Evolutionary conservation across 1,140 invertebrate species (phyloP).

Genomic region (Microplitis demolitor): DNA sequence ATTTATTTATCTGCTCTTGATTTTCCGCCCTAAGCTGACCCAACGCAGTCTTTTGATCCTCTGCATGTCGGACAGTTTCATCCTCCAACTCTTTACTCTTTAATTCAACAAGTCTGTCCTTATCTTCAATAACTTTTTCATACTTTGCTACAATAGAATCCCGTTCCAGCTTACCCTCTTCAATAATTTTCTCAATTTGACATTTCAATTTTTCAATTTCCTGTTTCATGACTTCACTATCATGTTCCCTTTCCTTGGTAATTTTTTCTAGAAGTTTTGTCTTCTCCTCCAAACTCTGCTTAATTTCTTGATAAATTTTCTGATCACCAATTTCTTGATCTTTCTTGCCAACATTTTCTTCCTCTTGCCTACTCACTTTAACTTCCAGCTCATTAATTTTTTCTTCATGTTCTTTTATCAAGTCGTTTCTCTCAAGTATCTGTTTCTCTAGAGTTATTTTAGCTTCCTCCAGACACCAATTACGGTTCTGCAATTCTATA

Average conservation of each 20-base stretch:
- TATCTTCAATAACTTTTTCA: conserved; percentile 45
- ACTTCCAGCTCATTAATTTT: conserved; percentile 61
- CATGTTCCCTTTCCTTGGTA: conserved; percentile 46
- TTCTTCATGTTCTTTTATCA: conserved; percentile 50
- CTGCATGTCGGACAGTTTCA: conserved; percentile 41
- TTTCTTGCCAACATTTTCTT: conserved; percentile 58
- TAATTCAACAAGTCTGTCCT: conserved; percentile 42
- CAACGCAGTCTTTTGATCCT: conserved; percentile 35
- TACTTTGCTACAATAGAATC: conserved; percentile 37
- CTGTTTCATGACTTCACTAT: conserved; percentile 45
- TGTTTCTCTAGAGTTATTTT: conserved; percentile 45
- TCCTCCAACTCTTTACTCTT: conserved; percentile 46
- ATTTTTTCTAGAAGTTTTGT: conserved; percentile 46
- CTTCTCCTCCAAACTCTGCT: conserved; percentile 42
- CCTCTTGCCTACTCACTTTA: conserved; percentile 59
- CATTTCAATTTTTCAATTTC: conserved; percentile 56
- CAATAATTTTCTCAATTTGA: conserved; percentile 42
- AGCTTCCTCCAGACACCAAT: conserved; percentile 47
- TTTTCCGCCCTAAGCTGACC: conserved; percentile 54
- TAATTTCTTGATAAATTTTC: conserved; percentile 37
- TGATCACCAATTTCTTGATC: conserved; percentile 57
- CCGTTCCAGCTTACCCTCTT: conserved; percentile 38
- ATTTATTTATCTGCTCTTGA: conserved; percentile 59
- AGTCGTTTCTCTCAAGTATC: conserved; percentile 55
- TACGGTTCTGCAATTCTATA: conserved; percentile 37